Evolutionary conservation across 2,797 vertebrate genomes (phyloP), one percentile per base, ranked within the genome.

Genomic region (Mionectes olivaceus): DNA sequence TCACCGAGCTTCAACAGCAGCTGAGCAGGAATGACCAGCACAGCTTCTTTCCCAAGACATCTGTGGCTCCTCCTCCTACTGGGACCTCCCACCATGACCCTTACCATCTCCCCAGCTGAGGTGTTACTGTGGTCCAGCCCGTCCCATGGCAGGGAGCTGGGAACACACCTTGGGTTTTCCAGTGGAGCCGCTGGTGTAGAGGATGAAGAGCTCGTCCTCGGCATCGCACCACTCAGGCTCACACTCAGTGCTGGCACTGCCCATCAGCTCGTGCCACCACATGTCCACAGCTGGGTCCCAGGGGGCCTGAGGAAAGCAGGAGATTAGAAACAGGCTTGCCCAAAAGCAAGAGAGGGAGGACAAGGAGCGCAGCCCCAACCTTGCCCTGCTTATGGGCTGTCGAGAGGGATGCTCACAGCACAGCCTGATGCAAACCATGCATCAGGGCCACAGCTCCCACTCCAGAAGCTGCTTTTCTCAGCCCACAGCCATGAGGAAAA

Each of bases 121-220:
- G 71, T 5, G 28, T 2, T 24, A 2, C n/a, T 33, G 64, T 1
- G 5, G 43, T 12, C 30, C 61, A 39, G 68, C 23, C 56, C 47
- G 73, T 19, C 4, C 77, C 1, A 1, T 19, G 37, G 79, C 8
- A 5, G 55, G 5, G 19, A 60, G 59, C 41, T 27, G 53, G 39
- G 32, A 47, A 65, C 53, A 15, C 96, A 99, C 99, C 98, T 99
- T 99, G 27, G 99, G 99, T 95, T 99, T 99, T 24, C 99, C 99
- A 2, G 99, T 99, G 9, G 99, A 99, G 76, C 99, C 99, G 8
- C 99, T 99, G 3, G 99, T 99, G 93, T 99, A 99, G 60, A 99
- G 99, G 94, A 99, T 99, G 96, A 99, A 99, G 56, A 99, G 98
- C 4, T 98, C 99, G 75, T 99, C 99, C 96, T 99, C 99, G 0